Percentiles rank a stretch among this genome's conserved stretches.
Evolutionary conservation across 2,113 vertebrate genomes (phyloP).

Genomic region (Trichechus manatus): DNA sequence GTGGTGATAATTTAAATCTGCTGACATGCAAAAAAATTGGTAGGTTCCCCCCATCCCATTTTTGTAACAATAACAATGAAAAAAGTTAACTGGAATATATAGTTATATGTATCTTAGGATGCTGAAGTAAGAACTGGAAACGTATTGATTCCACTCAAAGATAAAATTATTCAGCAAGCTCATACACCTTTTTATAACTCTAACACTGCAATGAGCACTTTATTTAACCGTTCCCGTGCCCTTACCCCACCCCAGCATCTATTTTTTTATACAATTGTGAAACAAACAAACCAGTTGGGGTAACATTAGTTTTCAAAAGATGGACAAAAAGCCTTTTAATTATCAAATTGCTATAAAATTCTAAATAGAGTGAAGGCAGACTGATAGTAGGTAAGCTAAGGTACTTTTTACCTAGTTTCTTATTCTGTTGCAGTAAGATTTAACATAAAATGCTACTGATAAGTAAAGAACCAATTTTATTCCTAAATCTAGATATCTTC

Average conservation of each 20-base stretch:
- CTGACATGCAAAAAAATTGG: neutral
- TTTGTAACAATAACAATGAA: neutral
- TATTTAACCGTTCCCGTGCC: neutral
- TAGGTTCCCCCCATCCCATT: neutral
- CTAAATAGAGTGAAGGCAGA: neutral
- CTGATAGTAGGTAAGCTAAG: neutral
- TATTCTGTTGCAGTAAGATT: slow-evolving; percentile 49
- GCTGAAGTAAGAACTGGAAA: slow-evolving; percentile 28
- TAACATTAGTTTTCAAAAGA: slow-evolving; percentile 31
- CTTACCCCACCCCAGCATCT: neutral
- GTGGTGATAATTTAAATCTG: slow-evolving; percentile 52
- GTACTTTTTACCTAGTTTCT: neutral
- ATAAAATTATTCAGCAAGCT: slow-evolving; percentile 6
- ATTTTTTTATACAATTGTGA: slow-evolving; percentile 14
- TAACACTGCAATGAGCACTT: neutral
- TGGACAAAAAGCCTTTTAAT: slow-evolving; percentile 22
- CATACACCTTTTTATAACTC: neutral
- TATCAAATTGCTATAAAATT: slow-evolving; percentile 16
- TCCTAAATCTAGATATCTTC: slow-evolving; percentile 93
- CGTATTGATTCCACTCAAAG: neutral
- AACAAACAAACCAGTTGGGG: neutral
- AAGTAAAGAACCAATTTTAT: slow-evolving; percentile 66
- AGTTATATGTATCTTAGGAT: slow-evolving; percentile 12
- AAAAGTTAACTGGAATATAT: neutral
- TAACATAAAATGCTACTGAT: slow-evolving; percentile 51